Percentiles rank a stretch among this genome's conserved stretches.
Evolutionary conservation across 2,113 vertebrate species (phyloP).

Genomic region (Mustela lutreola): DNA sequence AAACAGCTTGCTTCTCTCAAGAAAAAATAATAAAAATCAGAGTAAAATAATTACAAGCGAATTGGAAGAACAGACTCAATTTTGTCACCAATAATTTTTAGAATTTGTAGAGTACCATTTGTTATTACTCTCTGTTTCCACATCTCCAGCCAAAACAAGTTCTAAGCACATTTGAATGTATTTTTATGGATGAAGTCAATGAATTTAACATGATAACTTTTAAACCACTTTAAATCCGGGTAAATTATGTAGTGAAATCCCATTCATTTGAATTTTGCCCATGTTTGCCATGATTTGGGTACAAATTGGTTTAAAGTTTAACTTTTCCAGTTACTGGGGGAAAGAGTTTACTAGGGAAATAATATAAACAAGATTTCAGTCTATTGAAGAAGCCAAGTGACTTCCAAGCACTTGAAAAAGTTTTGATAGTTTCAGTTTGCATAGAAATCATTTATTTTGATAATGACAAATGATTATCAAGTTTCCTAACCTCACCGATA

Average conservation of each 20-base stretch:
- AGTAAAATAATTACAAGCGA: slow-evolving; percentile 39
- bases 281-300: background rate
- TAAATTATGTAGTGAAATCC: background rate
- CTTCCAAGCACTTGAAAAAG: slow-evolving; percentile 30
- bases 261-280: background rate
- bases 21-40: slow-evolving; percentile 32
- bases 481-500: background rate
- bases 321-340: background rate
- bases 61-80: slow-evolving; percentile 34
- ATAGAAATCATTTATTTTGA: slow-evolving; percentile 28
- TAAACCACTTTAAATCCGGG: background rate
- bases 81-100: slow-evolving; percentile 56
- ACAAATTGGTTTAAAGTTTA: slow-evolving; percentile 24
- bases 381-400: slow-evolving; percentile 1
- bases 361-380: background rate
- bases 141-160: slow-evolving; percentile 33
- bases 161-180: slow-evolving; percentile 54
- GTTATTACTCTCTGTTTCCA: slow-evolving; percentile 32
- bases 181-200: slow-evolving; percentile 60
- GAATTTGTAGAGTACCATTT: slow-evolving; percentile 35
- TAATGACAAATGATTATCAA: background rate
- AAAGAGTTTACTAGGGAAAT: slow-evolving; percentile 7
- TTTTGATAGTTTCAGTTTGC: slow-evolving; percentile 43
- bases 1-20: slow-evolving; percentile 36
- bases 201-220: slow-evolving; percentile 2